Base-by-base conservation (phyloP, 2,797 vertebrate species). In the Phalanger gymnotis region DNA sequence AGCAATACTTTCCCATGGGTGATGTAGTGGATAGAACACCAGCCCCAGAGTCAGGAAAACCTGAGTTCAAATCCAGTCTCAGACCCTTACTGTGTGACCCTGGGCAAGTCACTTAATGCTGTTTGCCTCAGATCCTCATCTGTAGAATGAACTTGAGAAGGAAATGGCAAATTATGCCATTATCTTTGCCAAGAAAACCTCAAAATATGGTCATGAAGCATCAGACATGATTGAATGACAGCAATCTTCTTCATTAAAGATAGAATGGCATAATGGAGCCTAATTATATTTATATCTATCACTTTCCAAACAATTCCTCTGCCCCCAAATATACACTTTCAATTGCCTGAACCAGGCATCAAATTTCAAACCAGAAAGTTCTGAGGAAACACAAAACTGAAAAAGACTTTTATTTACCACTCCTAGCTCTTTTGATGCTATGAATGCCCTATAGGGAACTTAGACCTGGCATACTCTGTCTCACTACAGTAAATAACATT, bases 301-400 rank as follows among this genome's bases (percentile, higher is more conserved):
- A 19, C 34, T n/a, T 73, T 73, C 61, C 61, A 73, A 73, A n/a
- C 2, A 40, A 19, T 73, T 92, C n/a, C 92, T 52, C 81, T 58
- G 11, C 66, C 51, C 25, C 53, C 11, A 61, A 34, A 61, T 73
- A 14, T 34, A 93, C 58, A 51, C 34, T 89, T 87, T 54, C 53
- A 13, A 56, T 94, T 90, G 94, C 81, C 47, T 93, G 40, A 90
- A 94, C 91, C 54, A 91, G 91, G 31, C 92, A 40, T 14, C 94
- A 92, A 91, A 30, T 90, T 54, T 94, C 27, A 92, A 95, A 95
- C 81, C 28, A 73, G 53, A 66, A 66, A 92, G 25, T 57, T 81
- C 40, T 53, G 34, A 47, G 54, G 90, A 57, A 3, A 25, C 28
- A 30, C 53, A 66, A 4, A 61, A 92, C 27, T 51, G 58, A 73